phyloP scores from a whole-genome alignment of 2,888 invertebrate genomes.

The Eupithecia centaureata region DNA sequence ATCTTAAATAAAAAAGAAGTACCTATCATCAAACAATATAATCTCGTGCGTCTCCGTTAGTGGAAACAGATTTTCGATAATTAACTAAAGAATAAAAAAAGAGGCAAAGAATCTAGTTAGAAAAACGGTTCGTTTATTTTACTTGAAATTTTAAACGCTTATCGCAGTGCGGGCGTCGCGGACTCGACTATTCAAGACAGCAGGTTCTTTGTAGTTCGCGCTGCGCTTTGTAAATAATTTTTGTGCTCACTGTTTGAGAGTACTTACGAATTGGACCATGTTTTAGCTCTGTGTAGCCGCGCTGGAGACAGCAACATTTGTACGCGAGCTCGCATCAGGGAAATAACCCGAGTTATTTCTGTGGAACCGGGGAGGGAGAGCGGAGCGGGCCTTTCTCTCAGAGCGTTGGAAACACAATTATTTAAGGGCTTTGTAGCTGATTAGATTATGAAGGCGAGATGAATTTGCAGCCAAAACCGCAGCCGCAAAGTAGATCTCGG shows the following conservation, averaged over 20 bases:
- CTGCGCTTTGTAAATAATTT: conserved; percentile 31
- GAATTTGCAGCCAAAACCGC: conserved; percentile 7
- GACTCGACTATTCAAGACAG: conserved; percentile 20
- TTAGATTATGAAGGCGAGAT: conserved; percentile 12
- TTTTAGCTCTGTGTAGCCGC: conserved; percentile 10
- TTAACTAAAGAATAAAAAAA: background rate
- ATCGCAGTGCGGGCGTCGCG: conserved; percentile 17
- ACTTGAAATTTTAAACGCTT: background rate
- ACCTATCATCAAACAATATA: too few species aligned
- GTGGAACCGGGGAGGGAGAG: background rate
- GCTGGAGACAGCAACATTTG: background rate
- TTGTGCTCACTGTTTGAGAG: conserved; percentile 24
- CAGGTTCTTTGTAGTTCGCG: conserved; percentile 27
- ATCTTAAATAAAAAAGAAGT: too few species aligned
- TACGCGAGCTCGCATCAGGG: background rate
- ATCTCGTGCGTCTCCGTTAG: background rate
- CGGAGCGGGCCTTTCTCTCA: background rate
- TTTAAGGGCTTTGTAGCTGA: conserved; percentile 9
- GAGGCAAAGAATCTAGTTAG: background rate
- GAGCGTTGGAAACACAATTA: conserved; percentile 4
- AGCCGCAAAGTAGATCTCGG: conserved; percentile 8
- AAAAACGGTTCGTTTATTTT: background rate
- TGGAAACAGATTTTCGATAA: background rate
- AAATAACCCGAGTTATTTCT: background rate
- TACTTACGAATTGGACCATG: conserved; percentile 23